These are phyloP conservation scores for Rhodinocichla rosea DNA, from an alignment of 2,113 vertebrate species.

Conservation along the genomic window DNA sequence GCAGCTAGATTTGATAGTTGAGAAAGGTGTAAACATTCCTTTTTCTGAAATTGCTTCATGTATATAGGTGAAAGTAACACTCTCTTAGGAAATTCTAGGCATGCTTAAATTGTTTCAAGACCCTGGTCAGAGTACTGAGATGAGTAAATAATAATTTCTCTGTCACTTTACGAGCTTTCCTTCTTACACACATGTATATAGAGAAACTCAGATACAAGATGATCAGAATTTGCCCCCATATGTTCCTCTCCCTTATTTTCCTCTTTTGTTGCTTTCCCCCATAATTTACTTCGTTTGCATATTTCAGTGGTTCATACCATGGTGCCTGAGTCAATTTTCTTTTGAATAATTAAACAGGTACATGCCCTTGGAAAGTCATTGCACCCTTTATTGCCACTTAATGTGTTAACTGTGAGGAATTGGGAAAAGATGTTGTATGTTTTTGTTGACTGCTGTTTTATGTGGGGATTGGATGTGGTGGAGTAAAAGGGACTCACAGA, in stretches of 20 bases:
- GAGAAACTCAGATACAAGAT: not conserved
- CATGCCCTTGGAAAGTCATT: slow-evolving; percentile 68
- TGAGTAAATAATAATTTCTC: slow-evolving; percentile 29
- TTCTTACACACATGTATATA: not conserved
- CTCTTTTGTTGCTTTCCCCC: slow-evolving; percentile 45
- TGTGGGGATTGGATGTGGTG: not conserved
- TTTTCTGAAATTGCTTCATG: slow-evolving; percentile 16
- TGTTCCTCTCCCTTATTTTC: not conserved
- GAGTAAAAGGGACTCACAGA: not conserved
- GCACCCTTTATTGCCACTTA: slow-evolving; percentile 56
- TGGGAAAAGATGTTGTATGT: slow-evolving; percentile 2
- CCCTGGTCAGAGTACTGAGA: not conserved
- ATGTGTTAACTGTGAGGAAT: slow-evolving; percentile 40
- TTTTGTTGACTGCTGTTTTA: not conserved
- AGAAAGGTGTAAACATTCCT: slow-evolving; percentile 37
- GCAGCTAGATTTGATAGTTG: slow-evolving; percentile 20
- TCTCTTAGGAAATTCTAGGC: slow-evolving; percentile 9
- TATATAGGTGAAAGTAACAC: slow-evolving; percentile 40
- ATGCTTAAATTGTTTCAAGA: slow-evolving; percentile 36
- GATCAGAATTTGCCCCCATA: not conserved
- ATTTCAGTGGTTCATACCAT: slow-evolving; percentile 60
- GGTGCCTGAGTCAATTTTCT: slow-evolving; percentile 64
- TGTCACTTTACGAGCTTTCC: not conserved
- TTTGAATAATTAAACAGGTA: slow-evolving; percentile 68
- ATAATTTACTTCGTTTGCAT: slow-evolving; percentile 64